These are phyloP conservation scores for Anastrepha ludens DNA, from an alignment of 1,140 invertebrate genomes.

Conservation along the genomic window DNA sequence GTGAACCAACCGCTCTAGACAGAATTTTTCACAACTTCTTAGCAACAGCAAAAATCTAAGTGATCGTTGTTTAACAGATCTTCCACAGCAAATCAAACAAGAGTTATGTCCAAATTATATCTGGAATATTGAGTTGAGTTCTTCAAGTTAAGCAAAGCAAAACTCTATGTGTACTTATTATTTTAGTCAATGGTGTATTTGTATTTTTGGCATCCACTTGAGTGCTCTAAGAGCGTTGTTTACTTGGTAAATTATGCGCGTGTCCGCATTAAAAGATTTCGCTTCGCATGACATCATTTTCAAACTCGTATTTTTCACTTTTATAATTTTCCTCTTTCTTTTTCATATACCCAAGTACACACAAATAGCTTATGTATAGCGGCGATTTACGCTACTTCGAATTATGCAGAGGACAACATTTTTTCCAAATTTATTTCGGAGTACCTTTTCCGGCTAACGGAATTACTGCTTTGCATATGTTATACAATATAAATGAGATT, in stretches of 20 bases:
- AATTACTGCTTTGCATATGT: neutral
- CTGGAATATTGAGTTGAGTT: too few species aligned
- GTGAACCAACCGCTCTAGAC: too few species aligned
- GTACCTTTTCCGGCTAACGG: neutral
- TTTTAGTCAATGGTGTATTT: neutral
- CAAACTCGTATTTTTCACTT: neutral
- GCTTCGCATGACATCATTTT: neutral
- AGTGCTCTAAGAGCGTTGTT: neutral
- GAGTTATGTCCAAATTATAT: too few species aligned
- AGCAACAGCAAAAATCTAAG: too few species aligned
- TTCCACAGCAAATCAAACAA: too few species aligned
- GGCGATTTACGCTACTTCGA: neutral
- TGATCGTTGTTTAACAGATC: too few species aligned
- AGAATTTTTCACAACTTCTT: too few species aligned
- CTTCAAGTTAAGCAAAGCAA: too few species aligned
- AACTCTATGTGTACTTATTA: neutral
- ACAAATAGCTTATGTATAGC: neutral
- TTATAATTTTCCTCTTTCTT: neutral
- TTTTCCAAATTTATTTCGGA: neutral
- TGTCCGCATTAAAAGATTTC: slow-evolving; percentile 1
- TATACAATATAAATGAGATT: neutral
- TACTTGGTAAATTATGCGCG: slow-evolving; percentile 9
- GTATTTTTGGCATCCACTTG: neutral
- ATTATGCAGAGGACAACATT: slow-evolving; percentile 1
- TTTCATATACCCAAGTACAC: neutral